These are phyloP conservation scores for Conomelus anceps DNA, from an alignment of 2,888 invertebrate species.

Conservation along the genomic window DNA sequence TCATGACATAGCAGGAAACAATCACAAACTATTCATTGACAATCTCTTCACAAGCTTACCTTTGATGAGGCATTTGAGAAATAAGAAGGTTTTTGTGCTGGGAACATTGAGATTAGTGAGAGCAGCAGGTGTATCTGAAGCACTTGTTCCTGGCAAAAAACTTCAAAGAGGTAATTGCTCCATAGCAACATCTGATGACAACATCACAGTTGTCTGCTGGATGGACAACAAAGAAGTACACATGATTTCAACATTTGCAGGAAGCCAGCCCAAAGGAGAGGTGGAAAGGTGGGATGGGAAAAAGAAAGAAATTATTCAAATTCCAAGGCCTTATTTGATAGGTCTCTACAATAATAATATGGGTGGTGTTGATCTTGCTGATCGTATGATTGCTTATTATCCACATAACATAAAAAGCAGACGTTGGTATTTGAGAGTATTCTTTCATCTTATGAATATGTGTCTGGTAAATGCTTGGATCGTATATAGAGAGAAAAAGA, in stretches of 20 bases:
- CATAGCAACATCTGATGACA: conserved; percentile 23
- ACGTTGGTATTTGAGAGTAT: conserved; percentile 24
- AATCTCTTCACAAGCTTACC: not conserved
- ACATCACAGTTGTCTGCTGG: conserved; percentile 25
- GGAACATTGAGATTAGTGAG: conserved; percentile 14
- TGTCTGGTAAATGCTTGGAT: conserved; percentile 26
- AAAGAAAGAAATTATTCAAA: conserved; percentile 17
- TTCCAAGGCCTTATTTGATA: conserved; percentile 21
- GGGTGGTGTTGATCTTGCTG: conserved; percentile 25
- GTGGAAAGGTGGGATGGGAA: conserved; percentile 23
- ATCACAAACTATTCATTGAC: conserved; percentile 14
- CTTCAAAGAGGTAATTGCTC: conserved; percentile 16
- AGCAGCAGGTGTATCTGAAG: not conserved
- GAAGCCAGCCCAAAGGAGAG: conserved; percentile 16
- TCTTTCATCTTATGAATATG: conserved; percentile 27
- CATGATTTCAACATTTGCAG: conserved; percentile 25
- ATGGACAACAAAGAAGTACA: conserved; percentile 25
- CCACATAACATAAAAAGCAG: conserved; percentile 26
- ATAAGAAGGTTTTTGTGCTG: not conserved
- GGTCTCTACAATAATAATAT: conserved; percentile 22
- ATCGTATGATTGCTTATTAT: conserved; percentile 27
- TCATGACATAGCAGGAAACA: not conserved
- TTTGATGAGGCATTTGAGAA: not conserved
- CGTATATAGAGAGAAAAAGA: conserved; percentile 19
- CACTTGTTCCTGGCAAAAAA: conserved; percentile 14